phyloP scores from a whole-genome alignment of 2,888 invertebrate species.

The Penaeus monodon region DNA sequence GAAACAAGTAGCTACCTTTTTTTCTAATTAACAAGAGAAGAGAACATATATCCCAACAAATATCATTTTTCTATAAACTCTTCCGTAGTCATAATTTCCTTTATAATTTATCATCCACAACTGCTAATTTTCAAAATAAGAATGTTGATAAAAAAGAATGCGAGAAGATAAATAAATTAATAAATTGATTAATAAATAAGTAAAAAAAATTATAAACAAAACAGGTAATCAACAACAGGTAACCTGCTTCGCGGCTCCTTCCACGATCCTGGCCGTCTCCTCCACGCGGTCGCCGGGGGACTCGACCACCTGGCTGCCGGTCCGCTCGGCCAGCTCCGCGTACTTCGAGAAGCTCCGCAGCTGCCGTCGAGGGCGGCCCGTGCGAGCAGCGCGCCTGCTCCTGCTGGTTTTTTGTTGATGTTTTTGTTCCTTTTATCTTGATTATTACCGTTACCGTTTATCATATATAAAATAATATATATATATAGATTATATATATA shows the following conservation, averaged over 20 bases:
- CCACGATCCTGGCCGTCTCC: slow-evolving; percentile 43
- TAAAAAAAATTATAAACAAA: no score
- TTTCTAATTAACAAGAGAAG: background rate
- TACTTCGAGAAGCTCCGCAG: slow-evolving; percentile 39
- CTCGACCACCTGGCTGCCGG: slow-evolving; percentile 38
- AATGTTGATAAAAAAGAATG: no score
- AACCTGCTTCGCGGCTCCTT: slow-evolving; percentile 7
- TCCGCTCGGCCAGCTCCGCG: slow-evolving; percentile 27
- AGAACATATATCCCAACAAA: background rate
- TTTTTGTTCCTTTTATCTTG: no score
- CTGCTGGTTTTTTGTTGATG: background rate
- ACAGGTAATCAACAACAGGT: no score
- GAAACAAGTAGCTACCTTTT: no score
- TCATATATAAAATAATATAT: no score
- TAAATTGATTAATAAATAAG: no score
- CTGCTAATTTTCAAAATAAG: no score
- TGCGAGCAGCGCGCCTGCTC: background rate
- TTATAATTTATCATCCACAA: no score
- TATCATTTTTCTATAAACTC: background rate
- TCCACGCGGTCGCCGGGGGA: slow-evolving; percentile 8
- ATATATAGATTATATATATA: no score
- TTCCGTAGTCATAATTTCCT: no score
- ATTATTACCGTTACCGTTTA: background rate
- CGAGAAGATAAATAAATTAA: no score
- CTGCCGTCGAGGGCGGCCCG: slow-evolving; percentile 23